Evolutionary conservation across 2,797 vertebrate genomes (phyloP).

Genomic region (Enteromius argenteus): DNA sequence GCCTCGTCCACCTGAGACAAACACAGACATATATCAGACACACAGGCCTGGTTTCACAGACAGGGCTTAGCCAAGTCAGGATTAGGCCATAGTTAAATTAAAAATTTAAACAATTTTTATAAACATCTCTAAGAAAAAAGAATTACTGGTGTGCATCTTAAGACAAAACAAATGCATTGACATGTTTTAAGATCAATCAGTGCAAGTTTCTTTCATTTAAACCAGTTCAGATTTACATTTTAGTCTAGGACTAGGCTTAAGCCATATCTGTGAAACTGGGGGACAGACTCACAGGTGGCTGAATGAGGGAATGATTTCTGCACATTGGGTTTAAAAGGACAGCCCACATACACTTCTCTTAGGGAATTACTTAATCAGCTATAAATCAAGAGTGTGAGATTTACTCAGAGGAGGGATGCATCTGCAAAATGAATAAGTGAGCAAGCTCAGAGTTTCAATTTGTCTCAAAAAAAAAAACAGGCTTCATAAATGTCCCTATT

Average conservation of each 20-base stretch:
- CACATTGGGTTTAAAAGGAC: background rate
- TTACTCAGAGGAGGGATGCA: background rate
- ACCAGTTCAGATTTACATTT: too few species aligned
- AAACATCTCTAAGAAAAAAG: too few species aligned
- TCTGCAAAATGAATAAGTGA: constrained; percentile 19
- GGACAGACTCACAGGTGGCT: background rate
- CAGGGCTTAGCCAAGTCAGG: too few species aligned
- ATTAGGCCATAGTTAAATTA: too few species aligned
- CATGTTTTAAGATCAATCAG: too few species aligned
- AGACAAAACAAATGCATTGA: too few species aligned
- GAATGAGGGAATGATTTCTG: background rate
- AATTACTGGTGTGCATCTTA: too few species aligned
- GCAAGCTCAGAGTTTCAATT: constrained; percentile 4
- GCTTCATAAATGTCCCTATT: constrained; percentile 39
- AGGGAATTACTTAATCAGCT: constrained; percentile 31
- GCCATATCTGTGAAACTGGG: too few species aligned
- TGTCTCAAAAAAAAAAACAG: constrained; percentile 13
- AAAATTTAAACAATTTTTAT: too few species aligned
- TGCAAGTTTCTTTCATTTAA: too few species aligned
- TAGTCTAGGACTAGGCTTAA: too few species aligned
- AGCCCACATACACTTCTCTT: background rate
- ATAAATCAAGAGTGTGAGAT: constrained; percentile 32
- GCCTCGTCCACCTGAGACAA: constrained; percentile 84
- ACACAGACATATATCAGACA: constrained; percentile 8
- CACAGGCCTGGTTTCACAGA: background rate